These are phyloP conservation scores for Hemicrepidius hirtus DNA, from an alignment of 2,888 invertebrate species.

Conservation along the genomic window DNA sequence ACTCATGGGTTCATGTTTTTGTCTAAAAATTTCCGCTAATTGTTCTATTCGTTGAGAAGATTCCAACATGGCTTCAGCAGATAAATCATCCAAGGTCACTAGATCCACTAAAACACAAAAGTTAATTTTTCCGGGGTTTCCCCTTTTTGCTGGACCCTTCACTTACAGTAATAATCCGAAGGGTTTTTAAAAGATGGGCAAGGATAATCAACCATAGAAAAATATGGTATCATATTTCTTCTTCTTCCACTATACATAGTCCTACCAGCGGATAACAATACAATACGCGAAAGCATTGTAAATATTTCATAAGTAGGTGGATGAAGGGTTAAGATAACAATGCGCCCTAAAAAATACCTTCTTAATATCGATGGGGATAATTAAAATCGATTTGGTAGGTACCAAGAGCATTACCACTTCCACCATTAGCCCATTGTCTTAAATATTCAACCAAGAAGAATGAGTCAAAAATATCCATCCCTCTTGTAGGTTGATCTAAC, in stretches of 20 bases:
- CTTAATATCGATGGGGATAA: slow-evolving; percentile 19
- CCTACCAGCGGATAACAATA: slow-evolving; percentile 91
- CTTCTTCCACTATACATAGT: slow-evolving; percentile 94
- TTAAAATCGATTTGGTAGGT: slow-evolving; percentile 4
- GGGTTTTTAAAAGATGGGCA: slow-evolving; percentile 98
- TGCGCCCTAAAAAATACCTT: slow-evolving; percentile 74
- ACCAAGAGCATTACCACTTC: slow-evolving; percentile 69
- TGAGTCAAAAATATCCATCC: slow-evolving; percentile 96
- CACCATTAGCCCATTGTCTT: slow-evolving; percentile 87
- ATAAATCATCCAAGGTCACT: slow-evolving; percentile 94
- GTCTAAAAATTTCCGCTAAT: slow-evolving; percentile 86
- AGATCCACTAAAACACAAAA: slow-evolving; percentile 84
- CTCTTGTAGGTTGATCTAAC: slow-evolving; percentile 90
- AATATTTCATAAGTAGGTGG: slow-evolving; percentile 97
- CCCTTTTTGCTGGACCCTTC: too few relatives aligned
- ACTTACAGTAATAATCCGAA: slow-evolving; percentile 95
- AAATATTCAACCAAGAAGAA: slow-evolving; percentile 96
- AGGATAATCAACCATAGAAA: slow-evolving; percentile 90
- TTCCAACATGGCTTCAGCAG: slow-evolving; percentile 95
- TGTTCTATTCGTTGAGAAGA: slow-evolving; percentile 95
- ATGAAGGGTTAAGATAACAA: slow-evolving; percentile 92
- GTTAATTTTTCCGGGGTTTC: too few relatives aligned
- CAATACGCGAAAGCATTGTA: slow-evolving; percentile 91
- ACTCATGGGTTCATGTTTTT: slow-evolving; percentile 78
- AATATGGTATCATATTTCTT: slow-evolving; percentile 94